phyloP scores from a whole-genome alignment of 92 coral and sea anemone species.

The Umimayanthus kanabou region DNA sequence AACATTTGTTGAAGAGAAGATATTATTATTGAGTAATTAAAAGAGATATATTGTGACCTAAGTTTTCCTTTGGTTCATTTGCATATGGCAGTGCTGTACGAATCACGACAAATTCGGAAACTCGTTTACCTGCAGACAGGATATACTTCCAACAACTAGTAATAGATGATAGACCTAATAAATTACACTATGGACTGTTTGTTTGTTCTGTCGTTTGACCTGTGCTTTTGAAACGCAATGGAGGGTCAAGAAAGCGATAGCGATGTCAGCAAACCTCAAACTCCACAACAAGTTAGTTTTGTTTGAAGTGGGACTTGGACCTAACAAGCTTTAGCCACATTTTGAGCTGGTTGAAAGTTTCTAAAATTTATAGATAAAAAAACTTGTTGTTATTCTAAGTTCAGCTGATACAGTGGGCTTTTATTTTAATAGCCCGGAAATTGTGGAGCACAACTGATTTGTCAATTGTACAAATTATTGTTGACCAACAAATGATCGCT shows the following conservation, averaged over 20 bases:
- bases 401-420: no score
- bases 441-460: not conserved
- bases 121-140: not conserved
- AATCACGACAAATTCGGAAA: not conserved
- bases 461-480: no score
- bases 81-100: not conserved
- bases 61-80: not conserved
- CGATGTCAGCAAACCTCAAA: not conserved
- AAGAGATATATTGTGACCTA: not conserved
- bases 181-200: constrained; percentile 17
- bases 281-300: not conserved
- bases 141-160: not conserved
- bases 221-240: not conserved
- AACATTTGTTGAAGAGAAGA: not conserved
- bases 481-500: no score
- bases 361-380: no score
- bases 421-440: no score
- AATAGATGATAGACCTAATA: not conserved
- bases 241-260: not conserved
- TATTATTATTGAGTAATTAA: not conserved
- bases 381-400: no score
- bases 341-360: no score
- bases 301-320: constrained; percentile 1
- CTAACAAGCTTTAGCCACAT: not conserved
- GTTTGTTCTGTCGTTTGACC: constrained; percentile 12